phyloP scores from a whole-genome alignment of 2,888 invertebrate genomes.

The Liodrosophila aerea region DNA sequence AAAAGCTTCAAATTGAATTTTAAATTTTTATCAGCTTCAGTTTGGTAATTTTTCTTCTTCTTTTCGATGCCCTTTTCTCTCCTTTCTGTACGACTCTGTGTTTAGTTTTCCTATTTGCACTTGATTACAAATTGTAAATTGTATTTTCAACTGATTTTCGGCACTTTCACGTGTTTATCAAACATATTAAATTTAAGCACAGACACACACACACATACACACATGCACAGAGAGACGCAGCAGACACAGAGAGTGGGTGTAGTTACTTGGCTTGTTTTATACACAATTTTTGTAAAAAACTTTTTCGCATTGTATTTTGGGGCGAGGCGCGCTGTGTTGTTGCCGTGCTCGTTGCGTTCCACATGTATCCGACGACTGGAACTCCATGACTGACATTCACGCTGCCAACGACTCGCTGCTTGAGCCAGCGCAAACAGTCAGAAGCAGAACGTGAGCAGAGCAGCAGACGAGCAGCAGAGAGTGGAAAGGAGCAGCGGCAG shows the following conservation, averaged over 20 bases:
- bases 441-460: neutral
- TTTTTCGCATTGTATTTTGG: slow-evolving; percentile 67
- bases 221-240: neutral
- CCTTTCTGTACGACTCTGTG: neutral
- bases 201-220: slow-evolving; percentile 14
- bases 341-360: slow-evolving; percentile 71
- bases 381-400: slow-evolving; percentile 81
- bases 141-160: slow-evolving; percentile 11
- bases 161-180: slow-evolving; percentile 24
- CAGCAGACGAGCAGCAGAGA: slow-evolving; percentile 17
- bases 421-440: slow-evolving; percentile 27
- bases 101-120: neutral
- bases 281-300: slow-evolving; percentile 59
- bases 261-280: slow-evolving; percentile 52
- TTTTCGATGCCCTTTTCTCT: slow-evolving; percentile 1
- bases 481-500: slow-evolving; percentile 37
- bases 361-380: slow-evolving; percentile 82
- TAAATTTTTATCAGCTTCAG: slow-evolving; percentile 34
- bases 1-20: slow-evolving; percentile 49
- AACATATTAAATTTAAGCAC: slow-evolving; percentile 24
- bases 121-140: neutral
- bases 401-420: slow-evolving; percentile 39
- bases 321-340: slow-evolving; percentile 63
- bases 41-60: slow-evolving; percentile 8
- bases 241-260: slow-evolving; percentile 15